Percentiles rank a stretch among this genome's conserved stretches.
phyloP scores from a whole-genome alignment of 2,797 vertebrate genomes.

The Pterois miles region DNA sequence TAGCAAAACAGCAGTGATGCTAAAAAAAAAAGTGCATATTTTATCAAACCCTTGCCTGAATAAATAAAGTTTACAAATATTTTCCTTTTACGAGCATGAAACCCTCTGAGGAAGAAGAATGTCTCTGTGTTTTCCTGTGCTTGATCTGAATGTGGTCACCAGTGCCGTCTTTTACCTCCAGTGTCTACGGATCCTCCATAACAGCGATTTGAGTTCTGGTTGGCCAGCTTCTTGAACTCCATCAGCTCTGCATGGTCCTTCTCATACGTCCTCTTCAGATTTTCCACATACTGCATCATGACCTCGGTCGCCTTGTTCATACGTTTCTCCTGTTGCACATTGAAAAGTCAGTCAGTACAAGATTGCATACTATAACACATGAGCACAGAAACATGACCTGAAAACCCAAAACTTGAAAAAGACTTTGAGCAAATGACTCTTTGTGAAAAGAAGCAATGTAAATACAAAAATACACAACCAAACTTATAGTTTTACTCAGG shows the following conservation, averaged over 20 bases:
- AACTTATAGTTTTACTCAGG: neutral
- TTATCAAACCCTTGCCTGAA: neutral
- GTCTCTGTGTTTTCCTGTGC: neutral
- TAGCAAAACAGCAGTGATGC: neutral
- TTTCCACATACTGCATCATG: constrained; percentile 99
- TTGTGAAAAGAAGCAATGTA: neutral
- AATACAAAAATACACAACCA: neutral
- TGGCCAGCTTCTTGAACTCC: constrained; percentile 98
- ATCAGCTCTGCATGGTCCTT: constrained; percentile 97
- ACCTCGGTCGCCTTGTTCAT: constrained; percentile 99
- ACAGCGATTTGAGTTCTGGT: constrained; percentile 95
- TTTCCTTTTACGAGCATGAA: neutral
- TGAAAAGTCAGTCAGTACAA: neutral
- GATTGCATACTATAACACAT: no score
- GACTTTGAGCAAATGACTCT: neutral
- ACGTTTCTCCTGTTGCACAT: constrained; percentile 91
- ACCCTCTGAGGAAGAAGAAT: neutral
- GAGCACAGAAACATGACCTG: neutral
- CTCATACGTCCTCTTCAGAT: constrained; percentile 97
- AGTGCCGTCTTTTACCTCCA: constrained; percentile 70
- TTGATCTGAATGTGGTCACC: neutral
- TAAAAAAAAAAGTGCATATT: neutral
- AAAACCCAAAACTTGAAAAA: neutral
- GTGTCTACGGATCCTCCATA: constrained; percentile 89
- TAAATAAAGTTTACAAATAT: neutral